Base-by-base conservation (phyloP, 2,888 invertebrate genomes). In the Caenorhabditis sulstoni region DNA sequence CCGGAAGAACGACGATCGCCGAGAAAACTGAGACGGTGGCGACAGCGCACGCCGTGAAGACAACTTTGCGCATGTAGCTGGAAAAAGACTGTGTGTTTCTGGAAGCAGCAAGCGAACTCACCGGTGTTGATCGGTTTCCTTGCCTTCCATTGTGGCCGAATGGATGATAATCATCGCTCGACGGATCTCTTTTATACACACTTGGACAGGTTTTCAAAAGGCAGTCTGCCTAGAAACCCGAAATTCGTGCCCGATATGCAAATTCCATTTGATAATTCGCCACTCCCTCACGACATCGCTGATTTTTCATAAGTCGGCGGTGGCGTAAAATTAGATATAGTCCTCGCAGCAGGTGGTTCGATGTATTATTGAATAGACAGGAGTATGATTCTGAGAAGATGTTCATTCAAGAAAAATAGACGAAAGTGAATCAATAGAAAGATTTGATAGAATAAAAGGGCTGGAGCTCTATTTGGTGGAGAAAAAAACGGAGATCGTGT, bases 11-110 rank as follows among this genome's bases (percentile, higher is more conserved):
- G 37, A 90, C 74, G 50, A 90, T 84, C 18, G 89, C 84, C 4
- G 85, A 82, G 57, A 89, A 79, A 18, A 90, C 88, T 8, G 90
- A 88, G 12, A 85, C 82, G 5, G 88, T 89, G 23, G 88, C 84
- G 29, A 90, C 79, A 29, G 86, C 86, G 49, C 89, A 58, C 45
- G 89, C 89, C 61, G 83, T 71, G 55, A 88, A 86, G 37, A 87
- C 88, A 39, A 87, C 85, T 9, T 78, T 73, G 35, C 87, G 82
- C 84, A 87, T 81, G 44, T 88, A 65, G 49, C 87, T 81, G 23
- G 41, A 79, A 61, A 37, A 41, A 41, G 22, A 7, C 29, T 1
- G 59, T 70, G 14, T 16, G 9, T 14, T 18, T 7, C 23, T 22
- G 39, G 58, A 29, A 39, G 29, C 11, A 58, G 37, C 14, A 37